Evolutionary conservation across 2,797 vertebrate genomes (phyloP).

Genomic region (Clamator glandarius): DNA sequence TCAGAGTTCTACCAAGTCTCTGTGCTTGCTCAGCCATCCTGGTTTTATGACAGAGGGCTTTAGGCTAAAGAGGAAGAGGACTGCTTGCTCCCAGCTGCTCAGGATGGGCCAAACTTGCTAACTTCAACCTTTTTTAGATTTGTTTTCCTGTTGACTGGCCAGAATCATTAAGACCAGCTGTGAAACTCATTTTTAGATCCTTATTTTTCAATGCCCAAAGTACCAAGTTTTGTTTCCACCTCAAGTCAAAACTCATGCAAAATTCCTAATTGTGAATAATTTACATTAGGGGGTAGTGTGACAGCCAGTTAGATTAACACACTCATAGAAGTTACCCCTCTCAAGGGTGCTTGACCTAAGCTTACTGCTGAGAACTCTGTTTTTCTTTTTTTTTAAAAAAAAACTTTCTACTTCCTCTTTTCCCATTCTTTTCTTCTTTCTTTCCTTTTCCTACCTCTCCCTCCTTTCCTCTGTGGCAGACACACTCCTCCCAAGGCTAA

Average conservation of each 20-base stretch:
- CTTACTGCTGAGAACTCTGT: not conserved
- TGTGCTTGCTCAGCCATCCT: not conserved
- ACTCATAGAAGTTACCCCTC: not conserved
- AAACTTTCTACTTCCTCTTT: not conserved
- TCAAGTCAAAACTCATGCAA: not conserved
- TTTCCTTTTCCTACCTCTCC: not conserved
- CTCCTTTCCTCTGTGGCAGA: not conserved
- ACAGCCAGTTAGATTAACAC: not conserved
- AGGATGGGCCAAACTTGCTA: not conserved
- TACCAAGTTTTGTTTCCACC: not conserved
- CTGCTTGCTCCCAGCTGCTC: not conserved
- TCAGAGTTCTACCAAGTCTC: not conserved
- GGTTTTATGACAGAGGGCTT: not conserved
- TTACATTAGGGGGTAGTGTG: not conserved
- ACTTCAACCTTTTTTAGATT: not conserved
- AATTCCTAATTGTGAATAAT: not conserved
- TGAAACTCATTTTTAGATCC: not conserved
- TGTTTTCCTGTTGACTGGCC: not conserved
- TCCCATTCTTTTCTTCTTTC: not conserved
- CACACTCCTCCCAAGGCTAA: no score
- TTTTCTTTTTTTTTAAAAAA: accelerated
- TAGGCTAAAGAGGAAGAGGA: not conserved
- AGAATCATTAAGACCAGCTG: not conserved
- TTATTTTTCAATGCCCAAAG: not conserved
- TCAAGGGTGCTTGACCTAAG: not conserved